Evolutionary conservation across 1,140 invertebrate genomes (phyloP).

Genomic region (Drosophila novamexicana): DNA sequence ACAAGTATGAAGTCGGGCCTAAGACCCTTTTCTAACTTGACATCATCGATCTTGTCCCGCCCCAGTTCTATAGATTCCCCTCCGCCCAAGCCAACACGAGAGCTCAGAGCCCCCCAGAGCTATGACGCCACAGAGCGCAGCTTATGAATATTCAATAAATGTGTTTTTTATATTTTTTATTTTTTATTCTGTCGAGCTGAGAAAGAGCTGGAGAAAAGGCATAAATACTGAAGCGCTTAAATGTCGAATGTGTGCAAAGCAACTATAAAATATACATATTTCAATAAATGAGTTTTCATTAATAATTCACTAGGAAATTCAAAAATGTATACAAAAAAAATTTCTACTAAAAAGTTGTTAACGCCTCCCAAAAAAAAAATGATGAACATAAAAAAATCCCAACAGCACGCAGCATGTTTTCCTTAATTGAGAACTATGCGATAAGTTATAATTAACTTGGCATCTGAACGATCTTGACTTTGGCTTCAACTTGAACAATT

Average conservation of each 20-base stretch:
- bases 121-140: conserved; percentile 72
- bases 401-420: conserved; percentile 38
- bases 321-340: conserved; percentile 42
- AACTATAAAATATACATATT: conserved; percentile 76
- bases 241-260: conserved; percentile 71
- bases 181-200: conserved; percentile 40
- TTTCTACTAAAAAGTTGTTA: conserved; percentile 14
- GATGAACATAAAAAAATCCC: conserved; percentile 8
- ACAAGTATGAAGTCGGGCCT: conserved; percentile 35
- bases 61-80: conserved; percentile 59
- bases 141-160: conserved; percentile 76
- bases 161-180: conserved; percentile 24
- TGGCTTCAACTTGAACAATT: conserved; percentile 33
- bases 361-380: conserved; percentile 43
- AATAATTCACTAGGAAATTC: conserved; percentile 77
- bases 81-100: not conserved
- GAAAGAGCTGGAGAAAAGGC: conserved; percentile 57
- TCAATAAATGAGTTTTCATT: conserved; percentile 76
- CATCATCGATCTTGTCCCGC: conserved; percentile 79
- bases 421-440: conserved; percentile 48
- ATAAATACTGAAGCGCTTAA: conserved; percentile 77
- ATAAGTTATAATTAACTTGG: conserved; percentile 36
- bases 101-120: conserved; percentile 1
- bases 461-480: conserved; percentile 29
- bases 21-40: conserved; percentile 63